Conservation (phyloP, 1,140 invertebrate genomes). For the Cepaea nemoralis region DNA sequence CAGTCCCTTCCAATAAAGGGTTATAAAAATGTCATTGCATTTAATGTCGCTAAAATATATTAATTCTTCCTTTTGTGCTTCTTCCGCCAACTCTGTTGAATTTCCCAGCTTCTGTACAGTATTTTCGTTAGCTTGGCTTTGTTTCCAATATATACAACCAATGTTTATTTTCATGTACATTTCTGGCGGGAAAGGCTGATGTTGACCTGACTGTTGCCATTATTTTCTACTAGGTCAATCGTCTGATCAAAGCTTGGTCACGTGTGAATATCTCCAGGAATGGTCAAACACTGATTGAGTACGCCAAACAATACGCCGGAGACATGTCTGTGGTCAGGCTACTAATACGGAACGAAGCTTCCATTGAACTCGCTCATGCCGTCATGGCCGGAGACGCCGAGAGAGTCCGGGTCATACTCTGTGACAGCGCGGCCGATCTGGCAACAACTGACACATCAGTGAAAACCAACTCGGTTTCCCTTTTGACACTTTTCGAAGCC, state of each 20-base stretch:
- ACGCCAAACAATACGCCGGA: constrained; percentile 55
- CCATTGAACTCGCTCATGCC: constrained; percentile 67
- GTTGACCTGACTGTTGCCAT: not conserved
- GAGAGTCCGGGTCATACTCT: constrained; percentile 54
- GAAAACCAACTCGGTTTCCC: constrained; percentile 56
- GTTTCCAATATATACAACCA: not conserved
- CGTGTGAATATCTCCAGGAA: constrained; percentile 61
- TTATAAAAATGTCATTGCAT: too few relatives aligned
- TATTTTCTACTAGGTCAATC: constrained; percentile 47
- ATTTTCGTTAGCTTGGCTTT: too few relatives aligned
- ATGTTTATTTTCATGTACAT: not conserved
- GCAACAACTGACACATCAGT: constrained; percentile 58
- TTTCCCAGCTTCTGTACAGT: not conserved
- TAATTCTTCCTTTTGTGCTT: too few relatives aligned
- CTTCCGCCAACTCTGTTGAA: too few relatives aligned
- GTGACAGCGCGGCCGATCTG: constrained; percentile 55
- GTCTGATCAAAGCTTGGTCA: constrained; percentile 66
- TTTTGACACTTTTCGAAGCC: constrained; percentile 58
- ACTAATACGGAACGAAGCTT: constrained; percentile 60
- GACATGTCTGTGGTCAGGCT: constrained; percentile 59
- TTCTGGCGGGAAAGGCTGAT: not conserved
- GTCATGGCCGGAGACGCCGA: constrained; percentile 62
- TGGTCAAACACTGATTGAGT: constrained; percentile 60
- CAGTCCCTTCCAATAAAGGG: too few relatives aligned
- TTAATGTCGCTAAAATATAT: too few relatives aligned